These are phyloP conservation scores for Spinibarbus caldwelli DNA, from an alignment of 2,797 vertebrate species.

Conservation along the genomic window DNA sequence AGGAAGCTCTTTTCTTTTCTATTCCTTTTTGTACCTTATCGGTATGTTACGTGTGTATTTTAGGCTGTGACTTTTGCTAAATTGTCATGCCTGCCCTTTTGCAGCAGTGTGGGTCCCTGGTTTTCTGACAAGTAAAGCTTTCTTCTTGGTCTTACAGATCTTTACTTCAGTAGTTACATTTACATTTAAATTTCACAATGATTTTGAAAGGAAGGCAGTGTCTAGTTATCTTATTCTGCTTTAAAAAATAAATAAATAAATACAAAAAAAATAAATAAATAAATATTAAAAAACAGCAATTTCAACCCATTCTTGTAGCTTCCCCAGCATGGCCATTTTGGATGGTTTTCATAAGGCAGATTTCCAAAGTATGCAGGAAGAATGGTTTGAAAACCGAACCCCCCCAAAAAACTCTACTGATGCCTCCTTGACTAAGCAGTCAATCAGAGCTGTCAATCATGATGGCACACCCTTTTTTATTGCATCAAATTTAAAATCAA, in stretches of 20 bases:
- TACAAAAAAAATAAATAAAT: no score
- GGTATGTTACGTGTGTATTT: neutral
- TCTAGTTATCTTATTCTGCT: neutral
- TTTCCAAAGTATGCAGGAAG: neutral
- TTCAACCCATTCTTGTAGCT: neutral
- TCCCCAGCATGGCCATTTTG: neutral
- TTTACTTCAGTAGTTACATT: neutral
- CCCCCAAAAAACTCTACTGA: neutral
- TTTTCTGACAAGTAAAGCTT: neutral
- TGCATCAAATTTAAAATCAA: neutral
- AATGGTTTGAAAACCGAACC: neutral
- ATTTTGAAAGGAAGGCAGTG: neutral
- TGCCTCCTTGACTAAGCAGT: neutral
- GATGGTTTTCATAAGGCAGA: neutral
- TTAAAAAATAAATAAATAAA: no score
- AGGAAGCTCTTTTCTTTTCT: neutral
- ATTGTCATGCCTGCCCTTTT: neutral
- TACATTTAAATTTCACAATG: neutral
- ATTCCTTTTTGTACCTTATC: neutral
- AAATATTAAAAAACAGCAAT: no score
- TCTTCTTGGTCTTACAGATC: neutral
- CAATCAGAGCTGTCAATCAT: neutral
- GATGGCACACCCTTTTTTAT: neutral
- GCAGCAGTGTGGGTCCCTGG: neutral
- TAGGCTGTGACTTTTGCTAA: neutral